phyloP scores from a whole-genome alignment of 2,113 vertebrate genomes.

The Apus apus region DNA sequence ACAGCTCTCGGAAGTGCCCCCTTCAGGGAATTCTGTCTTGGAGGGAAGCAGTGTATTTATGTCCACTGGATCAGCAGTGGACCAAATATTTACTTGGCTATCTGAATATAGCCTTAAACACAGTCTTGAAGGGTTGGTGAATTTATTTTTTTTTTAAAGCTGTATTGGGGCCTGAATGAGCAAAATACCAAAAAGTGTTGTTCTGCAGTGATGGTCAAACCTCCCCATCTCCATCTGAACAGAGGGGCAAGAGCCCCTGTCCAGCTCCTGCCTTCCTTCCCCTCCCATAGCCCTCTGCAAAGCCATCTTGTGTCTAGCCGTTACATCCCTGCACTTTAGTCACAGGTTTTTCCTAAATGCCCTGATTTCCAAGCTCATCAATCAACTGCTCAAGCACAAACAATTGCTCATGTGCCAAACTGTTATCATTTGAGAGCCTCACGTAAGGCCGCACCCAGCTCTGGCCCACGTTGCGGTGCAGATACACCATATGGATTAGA shows the following conservation, averaged over 20 bases:
- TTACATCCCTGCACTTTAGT: neutral
- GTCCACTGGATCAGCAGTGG: neutral
- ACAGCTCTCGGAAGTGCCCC: neutral
- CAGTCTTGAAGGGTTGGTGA: neutral
- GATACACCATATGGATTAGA: constrained; percentile 43
- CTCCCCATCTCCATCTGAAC: neutral
- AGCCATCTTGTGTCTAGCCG: neutral
- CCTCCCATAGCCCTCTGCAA: neutral
- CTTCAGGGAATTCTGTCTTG: neutral
- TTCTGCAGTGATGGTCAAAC: neutral
- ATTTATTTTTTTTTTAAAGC: rapidly evolving
- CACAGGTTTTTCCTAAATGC: neutral
- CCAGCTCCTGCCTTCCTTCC: neutral
- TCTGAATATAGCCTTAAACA: neutral
- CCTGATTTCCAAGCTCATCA: neutral
- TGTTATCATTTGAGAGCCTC: neutral
- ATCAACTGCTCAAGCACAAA: neutral
- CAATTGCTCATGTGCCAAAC: neutral
- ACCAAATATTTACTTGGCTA: neutral
- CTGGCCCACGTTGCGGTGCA: neutral
- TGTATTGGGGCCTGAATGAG: neutral
- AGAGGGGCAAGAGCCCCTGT: neutral
- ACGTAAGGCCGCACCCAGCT: neutral
- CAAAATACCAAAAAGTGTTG: neutral
- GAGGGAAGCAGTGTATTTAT: neutral